phyloP scores from a whole-genome alignment of 2,888 invertebrate species.

The Rhaphigaster nebulosa region DNA sequence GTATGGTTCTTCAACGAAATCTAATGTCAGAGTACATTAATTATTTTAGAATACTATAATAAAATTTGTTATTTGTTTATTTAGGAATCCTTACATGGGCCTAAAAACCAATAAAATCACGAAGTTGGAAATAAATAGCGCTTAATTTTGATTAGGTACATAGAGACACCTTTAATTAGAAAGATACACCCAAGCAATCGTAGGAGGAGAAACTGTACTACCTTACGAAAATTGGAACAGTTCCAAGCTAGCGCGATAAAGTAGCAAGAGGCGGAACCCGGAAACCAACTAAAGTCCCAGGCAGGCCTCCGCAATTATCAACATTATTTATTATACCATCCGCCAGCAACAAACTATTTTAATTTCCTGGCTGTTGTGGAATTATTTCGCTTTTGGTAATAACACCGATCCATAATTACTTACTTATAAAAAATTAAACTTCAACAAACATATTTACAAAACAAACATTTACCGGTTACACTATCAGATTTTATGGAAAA shows the following conservation, averaged over 20 bases:
- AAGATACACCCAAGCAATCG: neutral
- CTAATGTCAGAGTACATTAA: no score
- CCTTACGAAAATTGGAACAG: neutral
- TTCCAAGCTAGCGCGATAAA: neutral
- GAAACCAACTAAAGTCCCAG: neutral
- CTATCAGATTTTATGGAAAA: no score
- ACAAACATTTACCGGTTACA: no score
- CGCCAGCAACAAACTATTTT: neutral
- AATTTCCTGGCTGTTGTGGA: neutral
- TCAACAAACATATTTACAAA: no score
- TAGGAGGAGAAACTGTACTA: neutral
- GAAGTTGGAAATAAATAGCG: neutral
- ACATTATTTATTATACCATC: constrained; percentile 10
- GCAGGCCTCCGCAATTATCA: neutral
- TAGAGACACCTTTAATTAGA: neutral
- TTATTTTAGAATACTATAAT: no score
- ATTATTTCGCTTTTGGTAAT: neutral
- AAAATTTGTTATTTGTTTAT: no score
- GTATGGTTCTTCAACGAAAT: no score
- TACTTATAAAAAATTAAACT: no score
- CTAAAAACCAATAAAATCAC: no score
- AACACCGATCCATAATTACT: neutral
- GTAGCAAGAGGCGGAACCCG: neutral
- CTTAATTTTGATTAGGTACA: neutral
- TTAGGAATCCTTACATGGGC: no score